Evolutionary conservation across 2,888 invertebrate genomes (phyloP), one percentile per base, ranked within the genome.

Genomic region (Octonoba sinensis): DNA sequence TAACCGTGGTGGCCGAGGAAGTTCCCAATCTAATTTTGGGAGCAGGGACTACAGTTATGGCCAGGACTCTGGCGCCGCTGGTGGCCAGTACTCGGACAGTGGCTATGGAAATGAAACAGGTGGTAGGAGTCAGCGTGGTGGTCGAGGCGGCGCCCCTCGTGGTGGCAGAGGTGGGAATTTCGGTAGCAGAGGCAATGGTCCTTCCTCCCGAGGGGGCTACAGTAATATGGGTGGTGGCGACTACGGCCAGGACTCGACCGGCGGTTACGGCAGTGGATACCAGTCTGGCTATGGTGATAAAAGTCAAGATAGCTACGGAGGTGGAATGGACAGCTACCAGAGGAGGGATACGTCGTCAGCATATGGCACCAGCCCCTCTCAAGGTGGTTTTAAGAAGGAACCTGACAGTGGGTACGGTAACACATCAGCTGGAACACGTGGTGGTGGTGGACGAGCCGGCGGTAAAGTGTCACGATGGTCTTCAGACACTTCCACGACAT

Each of bases 41-140:
- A n/a, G 47, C 46, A 13, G 64, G 11, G 13, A 36, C 11, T 13
- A 46, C n/a, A 36, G 24, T 62, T 20, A 36, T 44, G n/a, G 36
- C 1, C 16, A 18, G 6, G 15, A 24, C 2, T 24, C n/a, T 62
- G 16, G 15, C 0, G 49, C n/a, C 13, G 18, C 47, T n/a, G 13
- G 36, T 20, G 66, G 49, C 16, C 12, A 27, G 1, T 59, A 51
- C 46, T 69, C 69, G 54, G 66, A 20, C 12, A 15, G 36, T 4
- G 27, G 51, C 36, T 60, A 46, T 49, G 64, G 56, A 51, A 57
- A 49, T 51, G 64, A 15, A 16, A n/a, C 46, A 6, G 22, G 74
- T 57, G 70, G 67, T 3, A 57, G 83, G 16, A 78, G 74, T 49
- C 69, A 74, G 22, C 70, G 75, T 13, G 72, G 73, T 64, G 54